A percentile compares a stretch with the other conserved stretches of the same genome.
Conservation (phyloP, 2,113 vertebrate species). For the Mohoua ochrocephala region DNA sequence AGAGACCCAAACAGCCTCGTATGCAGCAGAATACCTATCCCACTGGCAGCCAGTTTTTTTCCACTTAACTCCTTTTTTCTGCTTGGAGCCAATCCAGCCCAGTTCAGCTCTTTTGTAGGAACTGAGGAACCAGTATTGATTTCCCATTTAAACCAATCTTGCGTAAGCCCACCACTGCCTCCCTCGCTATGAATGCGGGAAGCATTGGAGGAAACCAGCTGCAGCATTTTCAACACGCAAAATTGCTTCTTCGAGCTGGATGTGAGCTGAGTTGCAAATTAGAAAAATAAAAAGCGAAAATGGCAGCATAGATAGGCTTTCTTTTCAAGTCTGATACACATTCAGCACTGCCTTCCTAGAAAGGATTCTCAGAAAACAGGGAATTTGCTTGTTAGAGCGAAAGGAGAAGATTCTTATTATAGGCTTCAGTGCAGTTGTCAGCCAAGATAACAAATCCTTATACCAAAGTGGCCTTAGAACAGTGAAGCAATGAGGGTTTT, state of each 20-base stretch:
- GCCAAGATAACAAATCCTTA: conserved; percentile 42
- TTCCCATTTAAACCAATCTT: conserved; percentile 61
- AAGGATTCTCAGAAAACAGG: conserved; percentile 55
- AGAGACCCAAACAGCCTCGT: conserved; percentile 21
- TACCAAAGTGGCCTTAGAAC: conserved; percentile 19
- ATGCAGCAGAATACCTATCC: conserved; percentile 1
- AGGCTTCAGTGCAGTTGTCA: conserved; percentile 46
- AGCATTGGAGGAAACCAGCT: conserved; percentile 48
- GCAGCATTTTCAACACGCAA: conserved; percentile 19
- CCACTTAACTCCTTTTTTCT: conserved; percentile 38
- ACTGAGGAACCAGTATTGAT: conserved; percentile 61
- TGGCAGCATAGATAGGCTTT: conserved; percentile 34
- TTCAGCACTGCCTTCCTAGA: conserved; percentile 58
- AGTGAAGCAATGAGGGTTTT: conserved; percentile 4
- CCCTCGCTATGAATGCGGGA: conserved; percentile 4
- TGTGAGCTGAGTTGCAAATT: conserved; percentile 61
- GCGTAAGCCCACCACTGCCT: conserved; percentile 34
- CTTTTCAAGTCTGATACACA: conserved; percentile 58
- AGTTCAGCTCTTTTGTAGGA: conserved; percentile 66
- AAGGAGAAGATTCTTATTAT: conserved; percentile 58
- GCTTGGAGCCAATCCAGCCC: conserved; percentile 47
- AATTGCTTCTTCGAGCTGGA: conserved; percentile 45
- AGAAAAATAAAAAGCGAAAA: conserved; percentile 56
- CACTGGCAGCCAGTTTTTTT: conserved; percentile 30
- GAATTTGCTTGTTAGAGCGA: conserved; percentile 63